Base-by-base conservation (phyloP, 2,888 invertebrate genomes). In the Aleiodes testaceus region DNA sequence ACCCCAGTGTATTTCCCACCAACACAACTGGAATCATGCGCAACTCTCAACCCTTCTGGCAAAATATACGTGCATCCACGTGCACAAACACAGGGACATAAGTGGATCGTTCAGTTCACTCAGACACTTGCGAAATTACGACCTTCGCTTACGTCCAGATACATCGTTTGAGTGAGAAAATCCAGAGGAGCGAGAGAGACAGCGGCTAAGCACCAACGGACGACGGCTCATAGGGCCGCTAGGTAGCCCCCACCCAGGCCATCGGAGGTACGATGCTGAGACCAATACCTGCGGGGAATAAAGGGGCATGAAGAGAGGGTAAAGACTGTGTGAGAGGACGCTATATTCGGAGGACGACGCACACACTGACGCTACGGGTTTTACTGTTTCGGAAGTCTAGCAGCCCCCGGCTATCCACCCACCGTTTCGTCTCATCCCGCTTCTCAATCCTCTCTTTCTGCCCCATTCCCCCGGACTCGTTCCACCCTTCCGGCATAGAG, bases 361-460 rank as follows among this genome's bases (percentile, higher is more conserved):
- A 61, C 67, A 65, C 64, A 67, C 76, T 73, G 74, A 78, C 79
- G 78, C 76, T 59, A 26, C 30, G 30, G 80, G 80, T 84, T 85
- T 84, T 83, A 84, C 83, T 81, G 82, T 85, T 84, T 84, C 84
- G 80, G 83, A 84, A 84, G 83, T 84, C 84, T 84, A 81, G 80
- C 83, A 82, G 79, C 80, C 81, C 81, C 80, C 80, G 80, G 81
- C 81, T 79, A 81, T 79, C 81, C 80, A 76, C 61, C 66, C 36
- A 36, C 50, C 66, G 14, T 49, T 52, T 5, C n/a, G 47, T 14
- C 14, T 59, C 22, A 18, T 42, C 30, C 18, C 47, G 26, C 74
- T 76, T 76, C 74, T 75, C 74, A 77, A 59, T 73, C 75, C 72
- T 74, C 74, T 73, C 74, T 74, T 77, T 77, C 78, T 75, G 74